Conservation (phyloP, 2,113 vertebrate species). For the Silurus meridionalis region DNA sequence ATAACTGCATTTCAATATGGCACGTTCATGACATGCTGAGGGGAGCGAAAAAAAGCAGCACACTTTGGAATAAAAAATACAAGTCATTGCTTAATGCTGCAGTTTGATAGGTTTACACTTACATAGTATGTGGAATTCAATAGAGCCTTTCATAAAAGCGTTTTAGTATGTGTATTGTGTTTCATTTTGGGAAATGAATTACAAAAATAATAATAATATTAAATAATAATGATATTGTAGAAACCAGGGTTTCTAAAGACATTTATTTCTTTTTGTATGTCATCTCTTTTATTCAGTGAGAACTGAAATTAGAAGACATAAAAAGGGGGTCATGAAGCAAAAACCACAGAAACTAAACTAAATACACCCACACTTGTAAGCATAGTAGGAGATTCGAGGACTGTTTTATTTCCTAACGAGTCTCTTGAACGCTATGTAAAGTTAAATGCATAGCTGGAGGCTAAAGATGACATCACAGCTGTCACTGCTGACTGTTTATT, state of each 20-base stretch:
- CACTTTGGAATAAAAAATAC: neutral
- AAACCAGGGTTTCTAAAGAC: neutral
- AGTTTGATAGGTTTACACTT: neutral
- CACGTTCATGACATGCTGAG: neutral
- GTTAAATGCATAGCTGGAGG: neutral
- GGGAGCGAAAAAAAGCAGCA: neutral
- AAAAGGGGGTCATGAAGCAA: neutral
- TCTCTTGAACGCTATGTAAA: neutral
- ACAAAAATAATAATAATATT: no score
- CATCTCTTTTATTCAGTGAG: neutral
- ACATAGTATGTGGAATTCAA: neutral
- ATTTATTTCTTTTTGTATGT: neutral
- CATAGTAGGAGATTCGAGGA: no score
- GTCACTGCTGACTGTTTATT: neutral
- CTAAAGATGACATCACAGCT: constrained; percentile 1
- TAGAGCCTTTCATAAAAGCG: neutral
- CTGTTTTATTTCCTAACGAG: neutral
- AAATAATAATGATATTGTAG: no score
- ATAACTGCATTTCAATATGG: neutral
- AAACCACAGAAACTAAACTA: neutral
- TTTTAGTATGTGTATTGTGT: neutral
- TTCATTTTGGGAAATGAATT: neutral
- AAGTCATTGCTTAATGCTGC: neutral
- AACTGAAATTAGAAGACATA: constrained; percentile 1
- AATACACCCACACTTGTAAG: neutral